A percentile compares a stretch with the other conserved stretches of the same genome.
These are phyloP conservation scores for Eulemur rubriventer DNA, from an alignment of 2,797 vertebrate species.

Conservation along the genomic window DNA sequence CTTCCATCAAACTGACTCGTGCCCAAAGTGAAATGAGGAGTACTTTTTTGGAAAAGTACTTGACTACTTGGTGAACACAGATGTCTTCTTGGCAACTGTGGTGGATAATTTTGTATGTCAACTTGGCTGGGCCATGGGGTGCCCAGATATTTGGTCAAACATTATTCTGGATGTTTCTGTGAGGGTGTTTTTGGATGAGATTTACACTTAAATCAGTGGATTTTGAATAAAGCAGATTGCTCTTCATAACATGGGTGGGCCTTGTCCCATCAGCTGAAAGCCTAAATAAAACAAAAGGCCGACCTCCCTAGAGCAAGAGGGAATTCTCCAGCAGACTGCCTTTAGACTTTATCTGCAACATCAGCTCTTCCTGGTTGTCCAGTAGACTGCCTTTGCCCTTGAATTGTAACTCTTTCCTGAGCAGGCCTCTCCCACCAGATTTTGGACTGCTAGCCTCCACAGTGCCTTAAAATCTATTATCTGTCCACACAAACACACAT, in stretches of 20 bases:
- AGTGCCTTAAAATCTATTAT: neutral
- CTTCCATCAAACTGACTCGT: neutral
- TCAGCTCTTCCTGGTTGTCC: neutral
- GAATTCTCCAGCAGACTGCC: neutral
- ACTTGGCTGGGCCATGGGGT: neutral
- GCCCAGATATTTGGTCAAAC: neutral
- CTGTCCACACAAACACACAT: neutral
- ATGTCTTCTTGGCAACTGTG: neutral
- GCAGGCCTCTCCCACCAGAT: neutral
- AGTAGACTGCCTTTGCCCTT: neutral
- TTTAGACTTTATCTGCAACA: neutral
- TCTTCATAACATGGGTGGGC: neutral
- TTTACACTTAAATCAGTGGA: neutral
- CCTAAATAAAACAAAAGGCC: neutral
- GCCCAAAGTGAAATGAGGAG: neutral
- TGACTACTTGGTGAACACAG: neutral
- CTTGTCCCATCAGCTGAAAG: neutral
- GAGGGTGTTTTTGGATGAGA: neutral
- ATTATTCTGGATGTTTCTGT: neutral
- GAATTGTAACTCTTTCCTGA: neutral
- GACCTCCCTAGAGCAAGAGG: neutral
- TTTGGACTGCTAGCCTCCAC: neutral
- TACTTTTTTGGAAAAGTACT: neutral
- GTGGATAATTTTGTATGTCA: neutral
- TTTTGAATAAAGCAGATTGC: neutral